Percentiles rank a stretch among this genome's conserved stretches.
Evolutionary conservation across 2,797 vertebrate species (phyloP).

Genomic region (Micropoecilia bifurca): DNA sequence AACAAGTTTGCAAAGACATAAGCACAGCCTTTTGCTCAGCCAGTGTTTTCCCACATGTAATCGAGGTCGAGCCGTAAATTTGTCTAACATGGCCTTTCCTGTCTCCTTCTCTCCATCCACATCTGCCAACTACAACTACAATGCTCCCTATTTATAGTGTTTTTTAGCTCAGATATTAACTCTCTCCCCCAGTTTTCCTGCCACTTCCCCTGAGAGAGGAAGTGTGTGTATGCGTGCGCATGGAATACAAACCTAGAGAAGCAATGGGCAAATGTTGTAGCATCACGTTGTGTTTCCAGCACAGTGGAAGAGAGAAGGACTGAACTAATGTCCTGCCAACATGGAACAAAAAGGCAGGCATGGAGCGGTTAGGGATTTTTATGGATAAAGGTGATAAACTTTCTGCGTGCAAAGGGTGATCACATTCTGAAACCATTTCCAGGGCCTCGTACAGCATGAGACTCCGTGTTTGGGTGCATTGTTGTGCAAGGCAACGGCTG

Average conservation of each 20-base stretch:
- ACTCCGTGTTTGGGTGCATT: slow-evolving; percentile 23
- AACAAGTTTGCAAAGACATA: slow-evolving; percentile 45
- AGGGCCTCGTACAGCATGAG: slow-evolving; percentile 36
- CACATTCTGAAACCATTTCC: slow-evolving; percentile 30
- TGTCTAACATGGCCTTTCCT: slow-evolving; percentile 61
- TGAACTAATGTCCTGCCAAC: slow-evolving; percentile 37
- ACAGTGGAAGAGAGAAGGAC: slow-evolving; percentile 45
- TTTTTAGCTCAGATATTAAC: slow-evolving; percentile 76
- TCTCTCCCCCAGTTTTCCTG: slow-evolving; percentile 55
- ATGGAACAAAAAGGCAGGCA: slow-evolving; percentile 9
- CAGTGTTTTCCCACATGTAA: slow-evolving; percentile 69
- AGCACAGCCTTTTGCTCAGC: slow-evolving; percentile 43
- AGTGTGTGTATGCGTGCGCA: slow-evolving; percentile 39
- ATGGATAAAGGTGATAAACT: slow-evolving; percentile 26
- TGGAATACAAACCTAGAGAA: slow-evolving; percentile 66
- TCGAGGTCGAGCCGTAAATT: slow-evolving; percentile 60
- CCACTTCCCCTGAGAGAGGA: slow-evolving; percentile 76
- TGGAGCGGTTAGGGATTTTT: slow-evolving; percentile 10
- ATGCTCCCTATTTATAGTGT: slow-evolving; percentile 79
- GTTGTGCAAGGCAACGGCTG: slow-evolving; percentile 49
- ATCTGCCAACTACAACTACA: slow-evolving; percentile 65
- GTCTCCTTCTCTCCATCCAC: slow-evolving; percentile 55
- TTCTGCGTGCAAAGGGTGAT: slow-evolving; percentile 14
- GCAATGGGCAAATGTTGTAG: slow-evolving; percentile 53
- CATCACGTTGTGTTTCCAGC: slow-evolving; percentile 62